Base-by-base conservation (phyloP, 2,888 invertebrate genomes). In the Drosophila birchii region DNA sequence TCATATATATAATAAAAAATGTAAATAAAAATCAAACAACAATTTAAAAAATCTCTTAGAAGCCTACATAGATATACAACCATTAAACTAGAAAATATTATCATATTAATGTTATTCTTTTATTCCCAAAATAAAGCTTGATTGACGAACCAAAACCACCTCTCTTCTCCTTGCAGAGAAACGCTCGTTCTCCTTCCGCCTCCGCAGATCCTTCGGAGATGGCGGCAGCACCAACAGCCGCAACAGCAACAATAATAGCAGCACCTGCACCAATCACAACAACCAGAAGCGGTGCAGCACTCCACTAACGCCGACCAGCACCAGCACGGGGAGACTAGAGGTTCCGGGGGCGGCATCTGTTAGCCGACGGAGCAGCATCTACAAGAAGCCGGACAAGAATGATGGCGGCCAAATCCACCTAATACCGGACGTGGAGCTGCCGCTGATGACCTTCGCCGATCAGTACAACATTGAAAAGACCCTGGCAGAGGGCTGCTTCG, bases 401-500 rank as follows among this genome's bases (percentile, higher is more conserved):
- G 92, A 92, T 57, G 92, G 93, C 11, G 92, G 93, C 5, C 84
- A 92, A 12, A 93, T 94, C 51, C 94, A 94, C 89, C 92, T 93
- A 72, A 93, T 94, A 66, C 94, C 94, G 11, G 94, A 94, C 72
- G 91, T 94, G 29, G 91, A 93, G 1, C 89, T 94, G 57, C 93
- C 94, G 6, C 91, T 94, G 74, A 90, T 94, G 87, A 93, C 94
- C 43, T 92, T 95, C 55, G 88, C 92, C 20, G 93, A 94, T 77
- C 95, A 95, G 90, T 96, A 96, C 91, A 94, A 94, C 71, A 93
- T 95, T 18, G 93, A 95, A 51, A 94, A 94, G 82, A 94, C 94
- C 2, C 92, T 96, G 32, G 95, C 95, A 14, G 94, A 95, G 86
- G 96, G 96, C 12, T 95, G 95, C 75, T 95, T 95, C 89, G 95